Base-by-base conservation (phyloP, 2,797 vertebrate genomes). In the Coregonus ussuriensis region DNA sequence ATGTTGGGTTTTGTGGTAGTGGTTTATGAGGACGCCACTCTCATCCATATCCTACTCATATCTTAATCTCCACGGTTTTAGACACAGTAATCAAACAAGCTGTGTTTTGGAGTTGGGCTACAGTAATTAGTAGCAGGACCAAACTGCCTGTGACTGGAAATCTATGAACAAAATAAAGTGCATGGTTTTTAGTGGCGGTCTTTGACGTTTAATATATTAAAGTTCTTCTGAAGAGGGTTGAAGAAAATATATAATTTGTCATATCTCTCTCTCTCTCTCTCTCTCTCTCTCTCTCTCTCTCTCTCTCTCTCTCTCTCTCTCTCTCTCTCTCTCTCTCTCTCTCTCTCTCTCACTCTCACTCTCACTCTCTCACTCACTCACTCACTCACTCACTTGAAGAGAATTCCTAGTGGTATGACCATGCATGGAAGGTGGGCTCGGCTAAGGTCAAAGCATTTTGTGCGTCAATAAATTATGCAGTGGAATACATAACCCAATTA, bases 1-100 rank as follows among this genome's bases (percentile, higher is more conserved):
- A 72, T 84, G 56, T 81, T 71, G 29, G 72, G 73, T 74, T 84
- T 83, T 47, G 81, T 76, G 25, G 66, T 71, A 78, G 66, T 47
- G 6, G 6, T 41, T 81, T 74, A 77, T 67, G 75, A 71, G 77
- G 65, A 68, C 72, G 53, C n/a, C 35, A 65, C 59, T 78, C 47
- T 56, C 62, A 76, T 83, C 75, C 25, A 79, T 77, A 9, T n/a
- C 56, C 56, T n/a, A 18, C 18, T 18, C 15, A n/a, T 6, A 65
- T 52, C 25, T 41, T 74, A 67, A 78, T 80, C 47, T 67, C 41
- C 47, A 37, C 0, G 31, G 59, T 68, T 84, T 74, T 35, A 72
- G 75, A 72, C 67, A 29, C 77, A 15, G 0, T 53, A 63, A 82
- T 81, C 74, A 59, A 83, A 78, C 25, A 56, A 37, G 3, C 29